Evolutionary conservation across 2,888 invertebrate species (phyloP), one percentile per base, ranked within the genome.

Genomic region (Lordiphosa fenestrarum): DNA sequence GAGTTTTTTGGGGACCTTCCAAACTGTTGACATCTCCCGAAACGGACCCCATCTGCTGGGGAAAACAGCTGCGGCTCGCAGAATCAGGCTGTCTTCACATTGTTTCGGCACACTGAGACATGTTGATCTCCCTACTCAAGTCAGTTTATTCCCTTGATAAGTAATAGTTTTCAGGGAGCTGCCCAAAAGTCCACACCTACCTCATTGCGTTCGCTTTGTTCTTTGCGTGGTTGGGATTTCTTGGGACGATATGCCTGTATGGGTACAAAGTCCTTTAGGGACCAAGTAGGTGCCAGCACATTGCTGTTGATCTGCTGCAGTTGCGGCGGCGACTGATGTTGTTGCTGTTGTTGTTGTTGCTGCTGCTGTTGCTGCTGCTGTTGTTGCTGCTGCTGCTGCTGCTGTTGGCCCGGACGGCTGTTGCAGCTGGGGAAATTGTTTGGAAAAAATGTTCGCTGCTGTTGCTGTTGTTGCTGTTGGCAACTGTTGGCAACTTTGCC

Each of bases 201-300:
- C 49, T 39, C 15, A 19, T 25, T 23, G 6, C 30, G 13, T 35
- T 19, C 35, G 46, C 10, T 4, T 6, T 13, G 12, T 6, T 33
- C 35, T 41, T 10, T 5, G 7, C 36, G 47, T 12, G 35, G 47
- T 15, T 35, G n/a, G 6, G 54, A 6, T 13, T 47, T 58, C 40
- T 58, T 76, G 3, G 73, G 62, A 2, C 77, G 64, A 46, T 74
- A 77, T 4, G 80, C 80, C 58, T 77, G 77, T 0, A 63, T 80
- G 48, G 77, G 77, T 42, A 77, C 77, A 66, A 77, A 77, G 33
- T 73, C 80, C 23, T 73, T 53, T 9, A 81, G 73, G 44, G 56
- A 6, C 35, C 49, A 1, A 51, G 40, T 3, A 6, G 57, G 64
- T 5, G 49, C 41, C 15, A 25, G 3, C 2, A 7, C 7, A 3